These are phyloP conservation scores for Phaethon lepturus DNA, from an alignment of 2,113 vertebrate species.

Conservation along the genomic window DNA sequence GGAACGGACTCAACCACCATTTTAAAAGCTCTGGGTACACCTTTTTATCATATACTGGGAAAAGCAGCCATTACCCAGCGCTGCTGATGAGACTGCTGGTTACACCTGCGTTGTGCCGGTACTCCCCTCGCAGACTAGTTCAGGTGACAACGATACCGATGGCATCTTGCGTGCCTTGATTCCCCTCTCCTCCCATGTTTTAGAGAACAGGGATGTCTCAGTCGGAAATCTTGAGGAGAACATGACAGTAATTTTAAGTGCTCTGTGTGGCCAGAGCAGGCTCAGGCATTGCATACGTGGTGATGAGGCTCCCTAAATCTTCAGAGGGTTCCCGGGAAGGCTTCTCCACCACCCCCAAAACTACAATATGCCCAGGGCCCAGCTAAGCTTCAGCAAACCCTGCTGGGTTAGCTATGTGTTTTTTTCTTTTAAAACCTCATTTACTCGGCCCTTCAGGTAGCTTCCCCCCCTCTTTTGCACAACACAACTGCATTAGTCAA, in stretches of 20 bases:
- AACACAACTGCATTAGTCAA: not conserved
- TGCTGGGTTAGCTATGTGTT: not conserved
- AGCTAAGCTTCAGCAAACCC: not conserved
- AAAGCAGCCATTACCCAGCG: not conserved
- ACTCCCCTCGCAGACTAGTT: not conserved
- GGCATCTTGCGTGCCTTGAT: rapidly evolving
- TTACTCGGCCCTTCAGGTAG: not conserved
- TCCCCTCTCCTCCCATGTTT: not conserved
- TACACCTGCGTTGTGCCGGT: not conserved
- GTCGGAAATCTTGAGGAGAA: not conserved
- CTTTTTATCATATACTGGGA: not conserved
- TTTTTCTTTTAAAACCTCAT: not conserved
- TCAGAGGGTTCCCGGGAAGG: not conserved
- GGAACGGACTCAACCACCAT: not conserved
- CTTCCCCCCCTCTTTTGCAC: not conserved
- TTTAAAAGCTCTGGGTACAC: not conserved
- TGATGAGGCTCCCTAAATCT: not conserved
- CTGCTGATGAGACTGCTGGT: not conserved
- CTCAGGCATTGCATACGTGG: not conserved
- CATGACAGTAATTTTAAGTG: not conserved
- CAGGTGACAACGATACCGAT: not conserved
- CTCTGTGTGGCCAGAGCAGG: not conserved
- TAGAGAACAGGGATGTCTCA: not conserved
- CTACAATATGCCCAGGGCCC: not conserved
- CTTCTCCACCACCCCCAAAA: not conserved